Conservation (phyloP, 1,140 invertebrate genomes). For the Anagrus nilaparvatae region DNA sequence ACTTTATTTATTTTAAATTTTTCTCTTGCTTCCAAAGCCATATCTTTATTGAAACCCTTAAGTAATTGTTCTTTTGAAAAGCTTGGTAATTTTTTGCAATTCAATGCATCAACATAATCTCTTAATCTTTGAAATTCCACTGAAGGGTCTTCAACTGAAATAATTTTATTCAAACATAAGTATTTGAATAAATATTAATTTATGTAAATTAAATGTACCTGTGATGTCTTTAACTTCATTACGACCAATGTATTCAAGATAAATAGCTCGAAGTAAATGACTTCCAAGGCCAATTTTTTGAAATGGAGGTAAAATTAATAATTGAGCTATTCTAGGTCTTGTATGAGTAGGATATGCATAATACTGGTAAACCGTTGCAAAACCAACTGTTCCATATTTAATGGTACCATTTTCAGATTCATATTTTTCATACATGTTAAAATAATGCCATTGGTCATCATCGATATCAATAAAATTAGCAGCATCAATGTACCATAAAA, state of each 20-base stretch:
- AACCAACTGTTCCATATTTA: constrained; percentile 74
- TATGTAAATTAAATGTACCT: constrained; percentile 41
- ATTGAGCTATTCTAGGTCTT: constrained; percentile 83
- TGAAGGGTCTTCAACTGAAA: constrained; percentile 82
- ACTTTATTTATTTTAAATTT: constrained; percentile 69
- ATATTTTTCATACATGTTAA: constrained; percentile 84
- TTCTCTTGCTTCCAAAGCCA: constrained; percentile 63
- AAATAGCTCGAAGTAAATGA: constrained; percentile 65
- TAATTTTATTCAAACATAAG: constrained; percentile 8
- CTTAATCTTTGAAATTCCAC: constrained; percentile 77
- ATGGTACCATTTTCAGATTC: constrained; percentile 47
- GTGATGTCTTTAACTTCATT: constrained; percentile 77
- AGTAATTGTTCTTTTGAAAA: constrained; percentile 56
- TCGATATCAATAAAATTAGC: constrained; percentile 85
- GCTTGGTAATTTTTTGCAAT: constrained; percentile 57
- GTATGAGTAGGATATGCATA: constrained; percentile 84
- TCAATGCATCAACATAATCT: constrained; percentile 78
- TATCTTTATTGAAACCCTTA: constrained; percentile 65
- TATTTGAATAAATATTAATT: background rate
- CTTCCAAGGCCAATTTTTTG: constrained; percentile 76
- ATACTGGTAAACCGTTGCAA: constrained; percentile 87
- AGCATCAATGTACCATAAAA: constrained; percentile 93
- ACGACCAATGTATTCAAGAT: constrained; percentile 59
- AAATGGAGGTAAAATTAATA: constrained; percentile 82
- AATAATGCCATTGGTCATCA: constrained; percentile 87